A percentile compares a stretch with the other conserved stretches of the same genome.
Evolutionary conservation across 1,140 invertebrate genomes (phyloP).

Genomic region (Caerostris darwini): DNA sequence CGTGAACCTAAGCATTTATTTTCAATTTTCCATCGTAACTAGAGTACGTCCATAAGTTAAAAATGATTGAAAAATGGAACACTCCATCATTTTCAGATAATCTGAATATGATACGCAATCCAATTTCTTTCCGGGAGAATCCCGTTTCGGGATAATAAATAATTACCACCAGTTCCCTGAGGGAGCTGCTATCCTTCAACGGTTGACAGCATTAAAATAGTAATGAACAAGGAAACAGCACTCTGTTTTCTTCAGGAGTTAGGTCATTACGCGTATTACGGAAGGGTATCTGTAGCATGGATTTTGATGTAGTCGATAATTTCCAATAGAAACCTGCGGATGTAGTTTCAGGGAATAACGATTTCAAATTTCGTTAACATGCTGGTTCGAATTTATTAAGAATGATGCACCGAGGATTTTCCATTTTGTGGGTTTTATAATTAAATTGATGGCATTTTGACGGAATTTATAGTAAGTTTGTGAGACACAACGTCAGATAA

Average conservation of each 20-base stretch:
- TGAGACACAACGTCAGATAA: too few relatives aligned
- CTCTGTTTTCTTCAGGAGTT: conserved; percentile 3
- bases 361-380: too few relatives aligned
- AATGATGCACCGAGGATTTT: too few relatives aligned
- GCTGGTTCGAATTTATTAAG: too few relatives aligned
- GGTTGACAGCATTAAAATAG: conserved; percentile 32
- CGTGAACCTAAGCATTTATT: neutral
- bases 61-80: conserved; percentile 54
- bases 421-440: too few relatives aligned
- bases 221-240: neutral
- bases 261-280: neutral
- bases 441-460: too few relatives aligned
- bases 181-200: conserved; percentile 7
- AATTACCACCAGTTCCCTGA: neutral
- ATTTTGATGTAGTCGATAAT: neutral
- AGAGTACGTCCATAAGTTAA: conserved; percentile 9
- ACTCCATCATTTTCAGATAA: conserved; percentile 61
- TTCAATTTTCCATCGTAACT: conserved; percentile 30
- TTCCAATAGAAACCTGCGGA: neutral
- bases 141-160: conserved; percentile 12
- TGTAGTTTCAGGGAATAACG: neutral
- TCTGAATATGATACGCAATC: conserved; percentile 60
- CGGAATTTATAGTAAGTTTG: too few relatives aligned
- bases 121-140: conserved; percentile 46
- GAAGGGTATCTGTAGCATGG: neutral